phyloP scores from a whole-genome alignment of 2,113 vertebrate species.

The human (Homo sapiens) region DNA sequence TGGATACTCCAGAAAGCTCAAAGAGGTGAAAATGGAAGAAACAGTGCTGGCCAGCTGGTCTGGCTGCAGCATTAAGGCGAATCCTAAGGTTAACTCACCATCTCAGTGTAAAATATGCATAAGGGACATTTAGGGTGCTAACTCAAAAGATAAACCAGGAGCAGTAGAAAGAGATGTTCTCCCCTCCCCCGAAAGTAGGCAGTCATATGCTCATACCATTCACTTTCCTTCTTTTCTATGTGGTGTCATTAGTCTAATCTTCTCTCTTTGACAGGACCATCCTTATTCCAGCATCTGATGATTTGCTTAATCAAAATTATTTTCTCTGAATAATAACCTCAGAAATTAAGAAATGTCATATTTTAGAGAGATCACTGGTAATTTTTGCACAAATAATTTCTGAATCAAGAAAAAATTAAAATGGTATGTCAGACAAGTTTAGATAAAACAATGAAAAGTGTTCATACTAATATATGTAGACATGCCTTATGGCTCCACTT shows the following conservation, averaged over 20 bases:
- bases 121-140: not conserved
- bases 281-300: not conserved
- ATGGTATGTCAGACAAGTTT: not conserved
- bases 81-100: not conserved
- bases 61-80: not conserved
- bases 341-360: not conserved
- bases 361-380: slow-evolving; percentile 24
- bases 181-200: too few species aligned
- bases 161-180: not conserved
- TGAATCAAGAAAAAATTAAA: not conserved
- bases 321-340: not conserved
- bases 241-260: not conserved
- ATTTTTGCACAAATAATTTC: slow-evolving; percentile 25
- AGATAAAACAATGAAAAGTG: not conserved
- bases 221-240: not conserved
- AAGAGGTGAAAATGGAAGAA: not conserved
- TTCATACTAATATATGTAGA: not conserved
- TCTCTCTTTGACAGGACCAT: not conserved
- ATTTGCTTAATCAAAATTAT: not conserved
- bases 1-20: not conserved
- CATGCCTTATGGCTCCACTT: not conserved
- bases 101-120: not conserved
- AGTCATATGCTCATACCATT: not conserved
- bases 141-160: not conserved
- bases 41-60: not conserved